phyloP scores from a whole-genome alignment of 1,140 invertebrate genomes.

The Brevipalpus yothersi region DNA sequence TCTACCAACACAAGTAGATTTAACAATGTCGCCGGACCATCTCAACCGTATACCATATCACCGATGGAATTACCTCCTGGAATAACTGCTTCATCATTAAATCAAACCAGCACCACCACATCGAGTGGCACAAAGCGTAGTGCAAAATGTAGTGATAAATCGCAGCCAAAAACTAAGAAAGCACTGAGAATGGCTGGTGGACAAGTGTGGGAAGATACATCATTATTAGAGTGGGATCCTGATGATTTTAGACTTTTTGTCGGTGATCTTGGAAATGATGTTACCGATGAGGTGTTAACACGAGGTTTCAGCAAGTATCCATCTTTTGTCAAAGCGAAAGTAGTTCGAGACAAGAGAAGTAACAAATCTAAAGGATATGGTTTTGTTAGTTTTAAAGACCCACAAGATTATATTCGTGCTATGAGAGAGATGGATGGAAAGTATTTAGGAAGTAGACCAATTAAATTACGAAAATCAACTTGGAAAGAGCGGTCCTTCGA shows the following conservation, averaged over 20 bases:
- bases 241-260: constrained; percentile 97
- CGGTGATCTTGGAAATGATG: constrained; percentile 95
- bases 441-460: constrained; percentile 92
- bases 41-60: constrained; percentile 5
- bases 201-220: constrained; percentile 60
- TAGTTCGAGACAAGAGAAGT: constrained; percentile 80
- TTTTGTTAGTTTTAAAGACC: constrained; percentile 95
- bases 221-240: constrained; percentile 69
- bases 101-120: not conserved
- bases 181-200: constrained; percentile 71
- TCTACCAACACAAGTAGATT: not conserved
- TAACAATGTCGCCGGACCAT: constrained; percentile 2
- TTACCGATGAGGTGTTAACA: constrained; percentile 81
- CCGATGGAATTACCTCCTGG: constrained; percentile 3
- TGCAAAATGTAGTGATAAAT: not conserved
- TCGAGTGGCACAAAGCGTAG: constrained; percentile 1
- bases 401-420: constrained; percentile 86
- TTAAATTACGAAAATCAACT: constrained; percentile 83
- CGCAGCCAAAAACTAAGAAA: constrained; percentile 29
- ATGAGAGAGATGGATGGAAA: constrained; percentile 43
- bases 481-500: constrained; percentile 88
- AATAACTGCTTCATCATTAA: not conserved
- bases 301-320: constrained; percentile 84
- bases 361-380: constrained; percentile 98
- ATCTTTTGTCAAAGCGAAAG: constrained; percentile 81